Evolutionary conservation across 1,140 invertebrate genomes (phyloP), one percentile per base, ranked within the genome.

Genomic region (Planococcus citri): DNA sequence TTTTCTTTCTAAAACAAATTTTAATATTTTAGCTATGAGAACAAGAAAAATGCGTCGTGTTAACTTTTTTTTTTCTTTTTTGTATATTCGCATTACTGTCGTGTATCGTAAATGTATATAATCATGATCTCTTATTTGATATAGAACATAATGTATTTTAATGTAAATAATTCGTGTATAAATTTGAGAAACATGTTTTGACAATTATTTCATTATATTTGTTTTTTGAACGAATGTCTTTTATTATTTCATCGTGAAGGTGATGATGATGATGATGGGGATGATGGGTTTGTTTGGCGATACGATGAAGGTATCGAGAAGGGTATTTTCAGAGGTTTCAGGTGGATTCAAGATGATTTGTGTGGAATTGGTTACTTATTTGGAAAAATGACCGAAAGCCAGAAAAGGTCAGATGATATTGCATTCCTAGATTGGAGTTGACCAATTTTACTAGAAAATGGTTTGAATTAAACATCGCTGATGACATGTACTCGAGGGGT

Each of bases 131-230:
- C 60, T 64, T 64, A 25, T 64, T 64, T 64, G 10, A 25, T 64
- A 64, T 64, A 25, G 25, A 64, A 25, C 21, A 64, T 27, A 25
- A 25, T 64, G 60, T 64, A 64, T 25, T 25, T 64, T 64, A 64
- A 64, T 64, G 60, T 64, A 64, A 27, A 64, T 64, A 64, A 64
- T 27, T 64, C 60, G 21, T 64, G 60, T 64, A 64, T 64, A 64
- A 64, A 64, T 60, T 60, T 64, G 21, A 64, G 25, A 64, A 27
- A 64, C 25, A 64, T 64, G 60, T 64, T 64, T 64, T 64, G 60
- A 64, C 21, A 64, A 64, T 64, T 25, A 64, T 64, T 64, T 64
- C 60, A 64, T 64, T 64, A 64, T 64, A 64, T 64, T 64, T 64
- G 60, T 64, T 64, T 64, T 58, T 64, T 64, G 22, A 64, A 64